These are phyloP conservation scores for Agrilus planipennis DNA, from an alignment of 1,140 invertebrate species.

Conservation along the genomic window DNA sequence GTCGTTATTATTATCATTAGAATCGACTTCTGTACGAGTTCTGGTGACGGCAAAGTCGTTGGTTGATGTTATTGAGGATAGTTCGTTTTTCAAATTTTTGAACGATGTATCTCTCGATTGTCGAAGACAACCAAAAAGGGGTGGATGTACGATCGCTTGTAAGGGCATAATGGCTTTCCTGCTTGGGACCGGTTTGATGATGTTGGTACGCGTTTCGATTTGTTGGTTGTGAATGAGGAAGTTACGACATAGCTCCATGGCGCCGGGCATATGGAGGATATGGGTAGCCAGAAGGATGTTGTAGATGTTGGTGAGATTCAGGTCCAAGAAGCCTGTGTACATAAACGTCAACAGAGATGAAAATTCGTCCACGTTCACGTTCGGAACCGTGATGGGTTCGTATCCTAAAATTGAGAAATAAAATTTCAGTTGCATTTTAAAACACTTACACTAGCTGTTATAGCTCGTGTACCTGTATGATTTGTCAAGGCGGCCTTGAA, in stretches of 20 bases:
- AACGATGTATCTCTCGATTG: conserved; percentile 27
- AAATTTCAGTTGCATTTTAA: no score
- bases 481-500: conserved; percentile 41
- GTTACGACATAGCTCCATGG: conserved; percentile 50
- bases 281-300: conserved; percentile 60
- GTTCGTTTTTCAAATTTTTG: no score
- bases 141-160: conserved; percentile 19
- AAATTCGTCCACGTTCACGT: conserved; percentile 55
- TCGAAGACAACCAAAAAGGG: conserved; percentile 12
- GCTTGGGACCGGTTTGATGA: conserved; percentile 38
- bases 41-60: conserved; percentile 5
- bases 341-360: conserved; percentile 61
- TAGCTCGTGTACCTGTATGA: conserved; percentile 20
- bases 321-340: conserved; percentile 61
- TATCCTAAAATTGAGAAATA: conserved; percentile 19
- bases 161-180: conserved; percentile 21
- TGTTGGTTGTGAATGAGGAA: conserved; percentile 34
- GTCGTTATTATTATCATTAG: no score
- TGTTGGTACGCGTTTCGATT: conserved; percentile 15
- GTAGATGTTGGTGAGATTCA: conserved; percentile 60
- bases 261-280: conserved; percentile 61
- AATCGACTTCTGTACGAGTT: no score
- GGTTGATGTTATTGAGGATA: no score
- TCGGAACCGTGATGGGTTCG: conserved; percentile 38
- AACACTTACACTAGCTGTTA: no score